A percentile compares a stretch with the other conserved stretches of the same genome.
phyloP scores from a whole-genome alignment of 2,888 invertebrate species.

The Erannis defoliaria region DNA sequence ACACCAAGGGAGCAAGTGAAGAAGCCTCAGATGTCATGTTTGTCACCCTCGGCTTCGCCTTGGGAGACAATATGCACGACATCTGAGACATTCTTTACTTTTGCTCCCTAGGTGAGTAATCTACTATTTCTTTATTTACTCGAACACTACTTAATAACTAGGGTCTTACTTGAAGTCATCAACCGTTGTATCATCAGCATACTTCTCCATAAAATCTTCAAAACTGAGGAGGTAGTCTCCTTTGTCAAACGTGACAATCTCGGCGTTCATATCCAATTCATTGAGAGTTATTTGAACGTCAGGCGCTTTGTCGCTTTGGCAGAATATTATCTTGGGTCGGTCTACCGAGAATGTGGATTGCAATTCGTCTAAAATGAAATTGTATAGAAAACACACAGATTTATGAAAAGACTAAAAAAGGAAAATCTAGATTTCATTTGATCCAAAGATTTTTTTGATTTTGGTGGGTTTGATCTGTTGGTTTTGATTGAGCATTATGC shows the following conservation, averaged over 20 bases:
- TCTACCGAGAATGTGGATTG: conserved; percentile 56
- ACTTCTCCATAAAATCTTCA: conserved; percentile 58
- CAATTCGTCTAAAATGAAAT: conserved; percentile 61
- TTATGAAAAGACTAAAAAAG: background rate
- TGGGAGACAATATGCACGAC: too few relatives aligned
- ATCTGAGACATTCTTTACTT: too few relatives aligned
- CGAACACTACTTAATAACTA: too few relatives aligned
- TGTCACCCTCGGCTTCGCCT: too few relatives aligned
- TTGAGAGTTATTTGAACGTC: conserved; percentile 60
- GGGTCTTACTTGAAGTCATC: conserved; percentile 62
- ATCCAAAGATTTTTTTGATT: too few relatives aligned
- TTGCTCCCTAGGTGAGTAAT: too few relatives aligned
- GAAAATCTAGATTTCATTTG: too few relatives aligned
- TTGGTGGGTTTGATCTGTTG: too few relatives aligned
- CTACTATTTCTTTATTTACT: too few relatives aligned
- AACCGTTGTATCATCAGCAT: conserved; percentile 51
- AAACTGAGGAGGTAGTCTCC: conserved; percentile 60
- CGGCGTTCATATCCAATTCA: conserved; percentile 52
- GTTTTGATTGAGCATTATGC: too few relatives aligned
- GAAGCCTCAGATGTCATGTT: too few relatives aligned
- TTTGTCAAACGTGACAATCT: conserved; percentile 67
- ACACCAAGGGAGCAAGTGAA: too few relatives aligned
- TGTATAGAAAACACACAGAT: background rate
- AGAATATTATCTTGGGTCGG: conserved; percentile 68
- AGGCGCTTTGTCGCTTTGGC: conserved; percentile 63